A percentile compares a stretch with the other conserved stretches of the same genome.
Evolutionary conservation across 2,113 vertebrate genomes (phyloP).

Genomic region (Talpa occidentalis): DNA sequence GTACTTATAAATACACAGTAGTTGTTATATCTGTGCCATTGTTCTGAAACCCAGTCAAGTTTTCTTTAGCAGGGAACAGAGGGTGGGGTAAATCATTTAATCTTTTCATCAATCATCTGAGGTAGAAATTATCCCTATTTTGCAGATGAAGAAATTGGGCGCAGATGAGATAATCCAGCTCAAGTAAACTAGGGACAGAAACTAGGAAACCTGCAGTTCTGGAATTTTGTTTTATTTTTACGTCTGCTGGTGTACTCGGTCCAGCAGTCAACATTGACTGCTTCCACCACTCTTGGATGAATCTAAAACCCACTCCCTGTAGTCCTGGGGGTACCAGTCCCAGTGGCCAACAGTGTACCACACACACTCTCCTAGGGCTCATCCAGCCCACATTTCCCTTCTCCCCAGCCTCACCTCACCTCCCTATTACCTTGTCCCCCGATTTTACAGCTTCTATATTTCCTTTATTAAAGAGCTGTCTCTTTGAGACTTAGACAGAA

Average conservation of each 20-base stretch:
- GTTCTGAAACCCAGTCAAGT: neutral
- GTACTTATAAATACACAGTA: neutral
- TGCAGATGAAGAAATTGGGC: neutral
- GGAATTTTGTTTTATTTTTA: neutral
- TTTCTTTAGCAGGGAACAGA: slow-evolving; percentile 44
- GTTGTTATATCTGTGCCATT: neutral
- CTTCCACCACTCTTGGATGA: neutral
- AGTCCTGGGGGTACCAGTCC: neutral
- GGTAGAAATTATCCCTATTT: neutral
- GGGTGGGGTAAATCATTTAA: neutral
- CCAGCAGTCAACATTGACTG: neutral
- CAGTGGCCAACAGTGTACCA: neutral
- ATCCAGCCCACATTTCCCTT: neutral
- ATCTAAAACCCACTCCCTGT: neutral
- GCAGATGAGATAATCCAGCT: neutral
- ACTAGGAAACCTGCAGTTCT: neutral
- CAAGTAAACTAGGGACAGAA: neutral
- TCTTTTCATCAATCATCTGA: neutral
- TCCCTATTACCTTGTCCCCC: neutral
- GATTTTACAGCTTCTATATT: neutral
- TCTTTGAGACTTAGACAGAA: slow-evolving; percentile 22
- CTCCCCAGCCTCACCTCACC: neutral
- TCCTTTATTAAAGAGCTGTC: neutral
- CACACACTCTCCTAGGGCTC: neutral
- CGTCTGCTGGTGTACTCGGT: neutral